phyloP scores from a whole-genome alignment of 2,113 vertebrate species.

The Parotia lawesii region DNA sequence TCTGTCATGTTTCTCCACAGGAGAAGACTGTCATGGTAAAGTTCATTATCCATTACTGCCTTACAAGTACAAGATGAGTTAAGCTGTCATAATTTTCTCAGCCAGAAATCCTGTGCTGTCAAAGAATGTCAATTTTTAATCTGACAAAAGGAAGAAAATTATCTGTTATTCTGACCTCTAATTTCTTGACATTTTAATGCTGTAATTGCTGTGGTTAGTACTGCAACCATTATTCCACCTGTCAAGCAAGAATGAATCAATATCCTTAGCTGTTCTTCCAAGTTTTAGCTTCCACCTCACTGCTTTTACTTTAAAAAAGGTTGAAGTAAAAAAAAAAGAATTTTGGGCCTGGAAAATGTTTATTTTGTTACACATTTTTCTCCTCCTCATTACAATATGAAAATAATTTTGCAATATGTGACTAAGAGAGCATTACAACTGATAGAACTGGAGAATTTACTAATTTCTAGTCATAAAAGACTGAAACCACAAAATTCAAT shows the following conservation, averaged over 20 bases:
- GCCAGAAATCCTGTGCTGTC: conserved; percentile 79
- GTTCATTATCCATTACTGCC: conserved; percentile 82
- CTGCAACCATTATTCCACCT: conserved; percentile 81
- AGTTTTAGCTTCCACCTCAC: conserved; percentile 67
- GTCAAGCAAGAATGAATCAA: conserved; percentile 88
- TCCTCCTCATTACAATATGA: neutral
- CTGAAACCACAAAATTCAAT: neutral
- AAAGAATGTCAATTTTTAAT: conserved; percentile 84
- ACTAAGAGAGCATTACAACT: neutral
- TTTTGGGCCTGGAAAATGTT: neutral
- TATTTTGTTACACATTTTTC: neutral
- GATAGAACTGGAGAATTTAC: neutral
- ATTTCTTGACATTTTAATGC: conserved; percentile 93
- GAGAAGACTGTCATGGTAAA: conserved; percentile 85
- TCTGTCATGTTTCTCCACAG: conserved; percentile 89
- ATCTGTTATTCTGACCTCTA: conserved; percentile 87
- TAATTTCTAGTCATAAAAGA: neutral
- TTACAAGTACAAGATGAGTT: conserved; percentile 84
- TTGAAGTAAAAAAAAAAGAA: neutral
- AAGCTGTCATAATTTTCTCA: conserved; percentile 86
- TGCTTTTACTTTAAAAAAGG: neutral
- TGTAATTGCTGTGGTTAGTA: conserved; percentile 88
- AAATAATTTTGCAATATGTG: neutral
- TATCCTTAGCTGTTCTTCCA: conserved; percentile 76
- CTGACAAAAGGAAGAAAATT: conserved; percentile 85